A percentile compares a stretch with the other conserved stretches of the same genome.
Conservation (phyloP, 2,888 invertebrate species). For the Yponomeuta plumbellus region DNA sequence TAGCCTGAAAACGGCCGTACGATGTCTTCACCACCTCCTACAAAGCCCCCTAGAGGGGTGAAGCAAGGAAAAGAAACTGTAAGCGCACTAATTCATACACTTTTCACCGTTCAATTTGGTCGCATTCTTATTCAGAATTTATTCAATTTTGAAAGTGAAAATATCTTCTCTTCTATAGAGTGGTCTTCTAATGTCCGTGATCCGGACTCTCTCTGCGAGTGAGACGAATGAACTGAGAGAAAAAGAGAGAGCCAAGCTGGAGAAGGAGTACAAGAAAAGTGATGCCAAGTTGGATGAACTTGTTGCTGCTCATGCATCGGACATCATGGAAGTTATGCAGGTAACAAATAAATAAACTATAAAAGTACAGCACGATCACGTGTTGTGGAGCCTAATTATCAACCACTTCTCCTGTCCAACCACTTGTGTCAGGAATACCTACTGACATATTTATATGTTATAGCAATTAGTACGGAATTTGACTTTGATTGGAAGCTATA, state of each 20-base stretch:
- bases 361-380: background rate
- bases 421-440: too few relatives aligned
- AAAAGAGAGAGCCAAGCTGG: constrained; percentile 93
- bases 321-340: constrained; percentile 89
- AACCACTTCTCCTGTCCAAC: too few relatives aligned
- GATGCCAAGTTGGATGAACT: constrained; percentile 92
- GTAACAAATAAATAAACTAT: constrained; percentile 37
- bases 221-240: constrained; percentile 95
- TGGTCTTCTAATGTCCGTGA: constrained; percentile 94
- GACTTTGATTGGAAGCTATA: too few relatives aligned
- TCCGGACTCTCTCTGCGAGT: constrained; percentile 94
- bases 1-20: too few relatives aligned
- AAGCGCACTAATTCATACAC: constrained; percentile 36
- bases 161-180: constrained; percentile 74
- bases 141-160: too few relatives aligned
- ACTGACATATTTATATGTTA: too few relatives aligned
- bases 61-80: constrained; percentile 92
- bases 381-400: too few relatives aligned
- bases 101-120: background rate
- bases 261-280: constrained; percentile 94
- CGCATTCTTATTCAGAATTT: too few relatives aligned
- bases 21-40: constrained; percentile 83
- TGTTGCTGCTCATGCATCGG: constrained; percentile 90
- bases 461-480: too few relatives aligned
- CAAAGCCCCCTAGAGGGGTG: constrained; percentile 90